These are phyloP conservation scores for Platygyra sinensis DNA, from an alignment of 64 coral and sea anemone genomes.

Conservation along the genomic window DNA sequence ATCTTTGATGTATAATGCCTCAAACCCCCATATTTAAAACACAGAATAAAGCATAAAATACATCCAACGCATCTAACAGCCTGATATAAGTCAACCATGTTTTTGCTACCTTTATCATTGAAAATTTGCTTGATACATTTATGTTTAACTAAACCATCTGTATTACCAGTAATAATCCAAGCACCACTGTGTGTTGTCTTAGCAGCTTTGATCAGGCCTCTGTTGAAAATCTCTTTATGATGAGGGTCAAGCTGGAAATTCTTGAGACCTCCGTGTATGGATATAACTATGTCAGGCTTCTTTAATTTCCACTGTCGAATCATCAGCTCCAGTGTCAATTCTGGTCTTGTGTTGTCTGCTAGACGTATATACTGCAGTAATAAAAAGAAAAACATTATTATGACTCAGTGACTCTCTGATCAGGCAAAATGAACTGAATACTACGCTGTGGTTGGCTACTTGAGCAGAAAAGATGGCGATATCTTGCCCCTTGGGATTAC, in stretches of 20 bases:
- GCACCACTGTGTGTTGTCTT: constrained; percentile 67
- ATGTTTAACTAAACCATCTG: not conserved
- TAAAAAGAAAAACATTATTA: not conserved
- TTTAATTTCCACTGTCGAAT: constrained; percentile 61
- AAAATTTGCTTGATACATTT: too few species aligned
- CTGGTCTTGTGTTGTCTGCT: constrained; percentile 55
- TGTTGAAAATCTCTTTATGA: constrained; percentile 72
- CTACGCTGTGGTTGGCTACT: too few species aligned
- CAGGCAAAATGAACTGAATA: not conserved
- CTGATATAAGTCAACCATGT: too few species aligned
- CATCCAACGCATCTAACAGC: too few species aligned
- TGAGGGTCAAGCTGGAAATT: constrained; percentile 60
- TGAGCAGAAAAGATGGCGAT: too few species aligned
- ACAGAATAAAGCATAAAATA: too few species aligned
- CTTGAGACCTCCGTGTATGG: constrained; percentile 60
- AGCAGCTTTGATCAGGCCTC: constrained; percentile 68
- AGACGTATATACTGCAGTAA: constrained; percentile 59
- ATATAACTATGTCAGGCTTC: constrained; percentile 68
- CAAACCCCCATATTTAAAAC: too few species aligned
- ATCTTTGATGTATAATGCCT: too few species aligned
- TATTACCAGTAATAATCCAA: constrained; percentile 65
- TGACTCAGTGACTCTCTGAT: not conserved
- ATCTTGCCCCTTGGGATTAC: too few species aligned
- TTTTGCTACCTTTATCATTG: too few species aligned
- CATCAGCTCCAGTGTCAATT: constrained; percentile 50